phyloP scores from a whole-genome alignment of 2,888 invertebrate genomes.

The Scaptodrosophila latifasciaeformis region DNA sequence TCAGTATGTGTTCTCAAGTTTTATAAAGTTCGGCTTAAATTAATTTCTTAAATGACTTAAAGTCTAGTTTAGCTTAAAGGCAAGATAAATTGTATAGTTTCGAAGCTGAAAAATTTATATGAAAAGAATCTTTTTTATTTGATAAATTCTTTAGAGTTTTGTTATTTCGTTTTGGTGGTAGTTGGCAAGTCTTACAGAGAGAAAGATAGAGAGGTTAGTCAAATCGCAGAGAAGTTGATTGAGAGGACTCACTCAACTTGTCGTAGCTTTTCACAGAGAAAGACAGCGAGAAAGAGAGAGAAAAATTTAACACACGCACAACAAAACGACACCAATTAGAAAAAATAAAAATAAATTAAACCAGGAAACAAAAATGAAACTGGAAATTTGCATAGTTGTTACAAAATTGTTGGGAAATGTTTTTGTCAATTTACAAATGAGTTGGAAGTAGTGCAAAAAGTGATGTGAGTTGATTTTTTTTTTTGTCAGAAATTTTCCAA shows the following conservation, averaged over 20 bases:
- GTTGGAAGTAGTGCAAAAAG: not conserved
- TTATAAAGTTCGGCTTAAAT: slow-evolving; percentile 14
- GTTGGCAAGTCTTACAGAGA: not conserved
- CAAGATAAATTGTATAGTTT: not conserved
- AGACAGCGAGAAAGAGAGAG: slow-evolving; percentile 44
- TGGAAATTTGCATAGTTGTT: slow-evolving; percentile 19
- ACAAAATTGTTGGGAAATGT: slow-evolving; percentile 34
- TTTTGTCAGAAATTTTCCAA: not conserved
- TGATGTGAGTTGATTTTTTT: not conserved
- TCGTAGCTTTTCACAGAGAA: slow-evolving; percentile 1
- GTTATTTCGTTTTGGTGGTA: not conserved
- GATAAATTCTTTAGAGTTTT: not conserved
- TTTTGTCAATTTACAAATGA: not conserved
- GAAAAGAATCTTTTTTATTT: too few relatives aligned
- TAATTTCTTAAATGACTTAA: slow-evolving; percentile 27
- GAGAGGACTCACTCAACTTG: too few relatives aligned
- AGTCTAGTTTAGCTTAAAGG: not conserved
- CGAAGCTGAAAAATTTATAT: not conserved
- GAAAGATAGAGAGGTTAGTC: slow-evolving; percentile 32
- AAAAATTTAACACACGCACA: slow-evolving; percentile 66
- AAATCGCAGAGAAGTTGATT: slow-evolving; percentile 18
- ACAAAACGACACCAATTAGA: slow-evolving; percentile 62
- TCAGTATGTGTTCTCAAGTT: slow-evolving; percentile 62
- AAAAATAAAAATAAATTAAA: slow-evolving; percentile 18
- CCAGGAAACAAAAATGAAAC: slow-evolving; percentile 20